Base-by-base conservation (phyloP, 2,113 vertebrate genomes). In the Nycticebus coucang region DNA sequence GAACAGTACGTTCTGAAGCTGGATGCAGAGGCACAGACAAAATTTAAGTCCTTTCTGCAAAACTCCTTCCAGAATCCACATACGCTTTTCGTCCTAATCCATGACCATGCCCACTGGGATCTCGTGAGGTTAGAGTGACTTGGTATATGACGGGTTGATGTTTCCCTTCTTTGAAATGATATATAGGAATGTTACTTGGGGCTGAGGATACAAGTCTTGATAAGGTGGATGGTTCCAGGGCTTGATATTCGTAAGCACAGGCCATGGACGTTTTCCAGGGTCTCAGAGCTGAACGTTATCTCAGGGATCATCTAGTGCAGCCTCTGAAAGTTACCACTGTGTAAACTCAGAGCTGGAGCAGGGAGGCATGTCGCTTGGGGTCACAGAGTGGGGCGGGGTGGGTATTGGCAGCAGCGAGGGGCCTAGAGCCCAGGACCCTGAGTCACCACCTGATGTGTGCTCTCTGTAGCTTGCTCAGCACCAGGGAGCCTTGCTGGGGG, bases 31-130 rank as follows among this genome's bases (percentile, higher is more conserved):
- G 99, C 99, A 11, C 99, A 99, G 94, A 97, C 97, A 1, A 99
- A 98, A 95, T 99, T 99, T 96, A 98, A 99, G 95, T 96, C 95
- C 64, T 99, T 99, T 91, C 99, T 99, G 94, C 99, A 99, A 77
- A 99, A 99, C 97, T 99, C 99, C 45, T 98, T 99, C 97, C 98
- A 98, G 97, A 99, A 99, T 96, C 99, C 99, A 0, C 99, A 99
- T 89, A 99, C 99, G 0, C 98, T 99, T n/a, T 99, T 99, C 96
- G 98, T 99, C 94, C 98, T 99, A 62, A 99, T 99, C 95, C 99
- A 99, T 14, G 99, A 99, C 98, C 99, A 99, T 0, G 99, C 99
- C 24, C 99, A 99, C 97, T 99, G 99, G 99, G 99, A 99, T 95
- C 98, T 99, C 35, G 98, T 98, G 98, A 99, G 99, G 99, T 99